phyloP scores from a whole-genome alignment of 2,797 vertebrate genomes.

The Acridotheres tristis region DNA sequence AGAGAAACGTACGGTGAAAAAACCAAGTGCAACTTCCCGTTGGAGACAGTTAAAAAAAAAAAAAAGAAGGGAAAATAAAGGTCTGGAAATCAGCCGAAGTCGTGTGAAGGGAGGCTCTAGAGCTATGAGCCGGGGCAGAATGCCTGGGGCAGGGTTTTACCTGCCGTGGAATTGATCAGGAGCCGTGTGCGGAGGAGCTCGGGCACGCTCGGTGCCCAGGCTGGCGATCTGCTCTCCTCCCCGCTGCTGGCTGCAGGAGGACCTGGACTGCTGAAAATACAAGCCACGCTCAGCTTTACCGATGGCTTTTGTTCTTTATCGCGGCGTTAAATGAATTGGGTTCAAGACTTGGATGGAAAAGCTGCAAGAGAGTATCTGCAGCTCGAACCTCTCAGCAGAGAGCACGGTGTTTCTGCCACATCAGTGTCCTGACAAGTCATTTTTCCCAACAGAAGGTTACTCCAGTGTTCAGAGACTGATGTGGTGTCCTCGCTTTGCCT shows the following conservation, averaged over 20 bases:
- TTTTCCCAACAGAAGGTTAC: neutral
- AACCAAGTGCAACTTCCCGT: slow-evolving; percentile 2
- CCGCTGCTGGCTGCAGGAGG: neutral
- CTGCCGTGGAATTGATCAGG: slow-evolving; percentile 33
- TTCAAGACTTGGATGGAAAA: neutral
- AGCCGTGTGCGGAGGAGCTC: neutral
- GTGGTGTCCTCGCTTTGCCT: neutral
- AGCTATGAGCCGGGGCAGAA: slow-evolving; percentile 20
- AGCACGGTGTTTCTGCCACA: neutral
- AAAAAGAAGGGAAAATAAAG: slow-evolving; percentile 7
- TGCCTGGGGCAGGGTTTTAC: slow-evolving; percentile 4
- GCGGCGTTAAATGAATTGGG: neutral
- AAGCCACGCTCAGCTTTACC: neutral
- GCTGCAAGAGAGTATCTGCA: neutral
- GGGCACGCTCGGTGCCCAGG: neutral
- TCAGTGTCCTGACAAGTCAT: neutral
- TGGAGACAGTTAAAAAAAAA: neutral
- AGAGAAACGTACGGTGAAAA: slow-evolving; percentile 12
- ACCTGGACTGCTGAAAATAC: neutral
- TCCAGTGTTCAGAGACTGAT: neutral
- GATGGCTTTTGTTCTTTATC: neutral
- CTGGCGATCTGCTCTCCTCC: neutral
- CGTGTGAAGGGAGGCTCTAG: neutral
- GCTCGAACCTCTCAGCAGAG: neutral
- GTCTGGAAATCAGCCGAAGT: neutral